A percentile compares a stretch with the other conserved stretches of the same genome.
Evolutionary conservation across 2,797 vertebrate species (phyloP).

Genomic region (Yasuhikotakia modesta): DNA sequence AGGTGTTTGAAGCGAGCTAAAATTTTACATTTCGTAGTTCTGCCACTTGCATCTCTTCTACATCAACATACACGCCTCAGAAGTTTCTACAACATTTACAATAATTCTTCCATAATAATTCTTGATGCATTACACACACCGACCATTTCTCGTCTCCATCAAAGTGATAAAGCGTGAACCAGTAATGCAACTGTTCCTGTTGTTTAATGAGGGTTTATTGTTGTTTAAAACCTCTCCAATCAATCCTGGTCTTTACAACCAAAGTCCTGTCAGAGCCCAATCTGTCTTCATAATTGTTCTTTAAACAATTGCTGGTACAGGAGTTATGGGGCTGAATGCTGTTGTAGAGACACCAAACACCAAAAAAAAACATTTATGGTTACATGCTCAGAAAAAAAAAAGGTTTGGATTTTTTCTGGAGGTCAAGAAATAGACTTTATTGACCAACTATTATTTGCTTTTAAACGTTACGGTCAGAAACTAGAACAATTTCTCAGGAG

Average conservation of each 20-base stretch:
- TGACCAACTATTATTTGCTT: neutral
- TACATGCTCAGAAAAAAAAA: neutral
- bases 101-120: too few species aligned
- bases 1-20: neutral
- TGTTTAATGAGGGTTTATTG: slow-evolving; percentile 63
- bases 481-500: neutral
- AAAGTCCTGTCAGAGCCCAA: slow-evolving; percentile 57
- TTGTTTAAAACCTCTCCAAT: slow-evolving; percentile 62
- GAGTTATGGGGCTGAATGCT: slow-evolving; percentile 55
- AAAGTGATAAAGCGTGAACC: slow-evolving; percentile 21
- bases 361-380: slow-evolving; percentile 1
- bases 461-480: neutral
- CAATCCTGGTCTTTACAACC: slow-evolving; percentile 64
- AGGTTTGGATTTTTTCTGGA: slow-evolving; percentile 1
- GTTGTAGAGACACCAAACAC: slow-evolving; percentile 41
- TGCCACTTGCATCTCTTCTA: neutral
- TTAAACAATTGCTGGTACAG: slow-evolving; percentile 56
- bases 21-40: neutral
- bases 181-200: slow-evolving; percentile 32
- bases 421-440: neutral
- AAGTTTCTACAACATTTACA: neutral
- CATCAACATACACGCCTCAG: neutral
- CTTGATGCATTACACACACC: slow-evolving; percentile 59
- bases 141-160: slow-evolving; percentile 50
- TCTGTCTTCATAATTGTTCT: slow-evolving; percentile 71